Percentiles rank a stretch among this genome's conserved stretches.
Evolutionary conservation across 2,888 invertebrate genomes (phyloP).

Genomic region (Lithophane leautieri): DNA sequence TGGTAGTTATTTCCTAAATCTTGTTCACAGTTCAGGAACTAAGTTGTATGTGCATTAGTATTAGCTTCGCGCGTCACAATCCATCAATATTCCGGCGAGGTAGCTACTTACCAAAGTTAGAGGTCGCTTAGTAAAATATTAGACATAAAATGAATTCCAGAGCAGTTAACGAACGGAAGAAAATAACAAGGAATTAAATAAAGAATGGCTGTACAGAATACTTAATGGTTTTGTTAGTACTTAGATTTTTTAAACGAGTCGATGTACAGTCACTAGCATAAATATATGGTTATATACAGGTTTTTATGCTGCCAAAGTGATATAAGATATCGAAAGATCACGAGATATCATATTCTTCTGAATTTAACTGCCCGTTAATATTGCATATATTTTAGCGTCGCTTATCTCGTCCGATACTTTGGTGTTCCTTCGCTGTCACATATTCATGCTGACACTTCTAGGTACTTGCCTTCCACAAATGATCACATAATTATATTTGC

Average conservation of each 20-base stretch:
- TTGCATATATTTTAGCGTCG: too few relatives aligned
- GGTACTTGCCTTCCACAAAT: too few relatives aligned
- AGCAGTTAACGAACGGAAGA: constrained; percentile 46
- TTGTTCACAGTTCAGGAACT: constrained; percentile 45
- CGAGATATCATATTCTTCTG: too few relatives aligned
- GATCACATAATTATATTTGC: too few relatives aligned
- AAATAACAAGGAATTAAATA: constrained; percentile 24
- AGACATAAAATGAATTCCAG: constrained; percentile 48
- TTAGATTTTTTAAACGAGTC: background rate
- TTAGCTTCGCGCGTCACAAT: constrained; percentile 37
- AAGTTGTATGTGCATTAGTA: constrained; percentile 46
- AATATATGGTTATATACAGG: too few relatives aligned
- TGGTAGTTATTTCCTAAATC: constrained; percentile 42
- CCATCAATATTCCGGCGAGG: constrained; percentile 53
- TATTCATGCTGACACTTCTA: too few relatives aligned
- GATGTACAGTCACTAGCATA: too few relatives aligned
- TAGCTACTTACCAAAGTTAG: constrained; percentile 43
- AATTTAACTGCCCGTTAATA: too few relatives aligned
- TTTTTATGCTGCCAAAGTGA: too few relatives aligned
- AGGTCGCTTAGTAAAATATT: constrained; percentile 49
- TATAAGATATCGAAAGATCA: too few relatives aligned
- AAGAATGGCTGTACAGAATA: constrained; percentile 30
- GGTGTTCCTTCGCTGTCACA: too few relatives aligned
- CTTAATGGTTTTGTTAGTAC: background rate
- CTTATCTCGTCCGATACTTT: too few relatives aligned